Evolutionary conservation across 2,797 vertebrate species (phyloP), one percentile per base, ranked within the genome.

Genomic region (Scleropages formosus): DNA sequence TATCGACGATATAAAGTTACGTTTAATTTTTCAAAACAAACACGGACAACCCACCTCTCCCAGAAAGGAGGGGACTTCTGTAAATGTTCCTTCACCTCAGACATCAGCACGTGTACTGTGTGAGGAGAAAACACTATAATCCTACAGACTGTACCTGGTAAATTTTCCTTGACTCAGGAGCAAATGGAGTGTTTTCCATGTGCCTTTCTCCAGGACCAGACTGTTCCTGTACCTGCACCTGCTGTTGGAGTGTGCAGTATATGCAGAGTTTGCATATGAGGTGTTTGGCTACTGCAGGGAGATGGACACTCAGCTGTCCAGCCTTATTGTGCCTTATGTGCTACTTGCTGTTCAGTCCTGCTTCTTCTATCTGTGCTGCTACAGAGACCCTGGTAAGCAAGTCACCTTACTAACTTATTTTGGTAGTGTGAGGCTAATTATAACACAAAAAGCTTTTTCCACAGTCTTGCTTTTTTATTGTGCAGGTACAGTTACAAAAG

Each of bases 181-280:
- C n/a, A n/a, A n/a, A n/a, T n/a, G n/a, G n/a, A 20, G 0, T 8
- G 4, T 80, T 53, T 79, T 9, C 51, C 16, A 9, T 62, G 44
- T 22, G 13, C 60, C 20, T 56, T 72, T 49, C 83, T 86, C 4
- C 88, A 98, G 96, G 80, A 98, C 87, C 90, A 79, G 83, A 46
- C 26, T 89, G 78, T 98, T 99, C 83, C 81, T 97, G 77, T 85
- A 84, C 49, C 78, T 98, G 78, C 95, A 99, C 22, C 0, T 96
- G 60, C 70, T 93, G 75, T 80, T 98, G 81, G 94, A 98, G 83
- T 91, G 72, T 0, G 85, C 88, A 0, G 95, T 98, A 64, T 98
- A 93, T 46, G 87, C 85, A 11, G 97, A 98, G 56, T 99, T 95
- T 82, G 93, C 92, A 15, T 96, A 91, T 77, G 97, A 99, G 74